Base-by-base conservation (phyloP, 2,888 invertebrate species). In the Drosophila ustulata region DNA sequence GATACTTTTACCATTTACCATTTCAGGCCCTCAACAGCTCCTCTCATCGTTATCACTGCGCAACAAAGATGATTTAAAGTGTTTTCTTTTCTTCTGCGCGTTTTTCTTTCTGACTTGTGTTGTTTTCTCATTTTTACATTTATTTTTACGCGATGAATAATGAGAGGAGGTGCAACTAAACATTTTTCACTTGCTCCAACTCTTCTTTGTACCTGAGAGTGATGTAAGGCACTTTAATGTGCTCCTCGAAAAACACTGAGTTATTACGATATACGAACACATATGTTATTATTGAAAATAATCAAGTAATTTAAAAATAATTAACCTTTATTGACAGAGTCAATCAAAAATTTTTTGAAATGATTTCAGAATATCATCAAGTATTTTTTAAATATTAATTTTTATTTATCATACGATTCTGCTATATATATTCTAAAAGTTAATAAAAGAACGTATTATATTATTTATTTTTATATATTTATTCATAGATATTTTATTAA, bases 1-100 rank as follows among this genome's bases (percentile, higher is more conserved):
- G 85, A 82, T 84, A 82, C 82, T 82, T 82, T 87, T 87, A 66
- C 80, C 61, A 76, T 80, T 64, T 64, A 64, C 64, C 64, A 50
- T 43, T 50, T 62, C 59, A 11, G 61, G 80, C 76, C 72, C 80
- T 80, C 80, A 79, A 77, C 76, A 64, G 65, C 70, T 75, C 57
- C 70, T 75, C 70, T 70, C 71, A 63, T 41, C 75, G 75, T 76
- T 76, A 76, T 76, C 76, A 79, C 75, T 59, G 37, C 55, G 57
- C 70, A 62, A 62, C 75, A 75, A 46, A 75, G 62, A 65, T 75
- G 70, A 62, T 52, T 78, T 62, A 56, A 69, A 58, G 53, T 58
- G 67, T 55, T 59, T 63, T 45, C 39, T 49, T 47, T 30, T 30
- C 6, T 52, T 37, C 34, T 59, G 39, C 9, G 9, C 23, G 28